Conservation (phyloP, 2,797 vertebrate genomes). For the Malurus leucopterus region DNA sequence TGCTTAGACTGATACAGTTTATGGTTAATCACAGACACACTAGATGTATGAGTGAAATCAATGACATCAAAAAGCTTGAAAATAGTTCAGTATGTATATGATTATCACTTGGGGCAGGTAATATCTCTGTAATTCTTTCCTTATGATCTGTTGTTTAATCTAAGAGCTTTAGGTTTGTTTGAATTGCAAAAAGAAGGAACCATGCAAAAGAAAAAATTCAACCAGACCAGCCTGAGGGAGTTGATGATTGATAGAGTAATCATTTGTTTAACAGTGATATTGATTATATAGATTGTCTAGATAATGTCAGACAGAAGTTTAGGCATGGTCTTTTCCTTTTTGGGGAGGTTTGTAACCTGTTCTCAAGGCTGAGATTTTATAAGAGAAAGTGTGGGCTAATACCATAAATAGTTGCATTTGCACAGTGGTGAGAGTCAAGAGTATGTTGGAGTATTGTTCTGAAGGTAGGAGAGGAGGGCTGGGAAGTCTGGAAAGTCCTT, state of each 20-base stretch:
- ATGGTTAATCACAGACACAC: not conserved
- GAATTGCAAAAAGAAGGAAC: not conserved
- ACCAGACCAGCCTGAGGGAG: not conserved
- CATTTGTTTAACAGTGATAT: conserved; percentile 9
- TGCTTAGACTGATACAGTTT: not conserved
- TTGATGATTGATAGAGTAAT: conserved; percentile 8
- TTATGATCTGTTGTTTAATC: not conserved
- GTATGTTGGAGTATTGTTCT: not conserved
- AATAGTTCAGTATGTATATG: not conserved
- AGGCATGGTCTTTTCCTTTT: not conserved
- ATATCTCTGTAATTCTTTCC: not conserved
- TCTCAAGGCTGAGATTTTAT: not conserved
- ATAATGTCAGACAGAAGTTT: not conserved
- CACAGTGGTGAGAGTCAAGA: not conserved
- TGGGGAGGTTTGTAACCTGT: not conserved
- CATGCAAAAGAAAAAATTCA: not conserved
- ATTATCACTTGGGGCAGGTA: not conserved
- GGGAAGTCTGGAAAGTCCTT: not conserved
- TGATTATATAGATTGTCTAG: not conserved
- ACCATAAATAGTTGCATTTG: not conserved
- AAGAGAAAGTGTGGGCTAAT: not conserved
- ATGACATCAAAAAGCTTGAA: not conserved
- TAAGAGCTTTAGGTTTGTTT: not conserved
- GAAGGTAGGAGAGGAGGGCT: not conserved
- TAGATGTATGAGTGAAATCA: not conserved